phyloP scores from a whole-genome alignment of 2,888 invertebrate genomes.

The Odontocerum albicorne region DNA sequence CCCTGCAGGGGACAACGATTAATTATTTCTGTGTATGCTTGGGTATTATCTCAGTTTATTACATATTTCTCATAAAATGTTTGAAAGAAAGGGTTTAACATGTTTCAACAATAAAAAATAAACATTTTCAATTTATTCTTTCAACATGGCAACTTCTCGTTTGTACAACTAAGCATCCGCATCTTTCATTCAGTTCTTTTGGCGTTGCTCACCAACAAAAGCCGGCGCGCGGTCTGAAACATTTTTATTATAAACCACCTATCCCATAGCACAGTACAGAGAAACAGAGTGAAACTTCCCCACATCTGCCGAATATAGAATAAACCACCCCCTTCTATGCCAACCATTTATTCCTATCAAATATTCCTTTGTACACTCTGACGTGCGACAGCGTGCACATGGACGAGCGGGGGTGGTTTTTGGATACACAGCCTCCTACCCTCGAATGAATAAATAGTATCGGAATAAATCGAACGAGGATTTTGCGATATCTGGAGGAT shows the following conservation, averaged over 20 bases:
- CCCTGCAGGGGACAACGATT: no score
- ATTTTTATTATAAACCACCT: constrained; percentile 19
- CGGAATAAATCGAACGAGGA: constrained; percentile 4
- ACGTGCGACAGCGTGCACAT: constrained; percentile 19
- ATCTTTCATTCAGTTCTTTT: no score
- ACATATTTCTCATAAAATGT: no score
- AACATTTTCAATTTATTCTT: no score
- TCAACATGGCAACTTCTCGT: no score
- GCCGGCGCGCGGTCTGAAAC: constrained; percentile 10
- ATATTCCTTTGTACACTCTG: constrained; percentile 30
- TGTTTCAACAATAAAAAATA: no score
- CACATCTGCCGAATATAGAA: constrained; percentile 6
- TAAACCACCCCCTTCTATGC: not conserved
- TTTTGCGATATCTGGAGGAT: constrained; percentile 1
- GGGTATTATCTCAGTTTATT: no score
- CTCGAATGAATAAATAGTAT: no score
- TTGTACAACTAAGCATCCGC: no score
- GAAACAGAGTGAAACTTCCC: not conserved
- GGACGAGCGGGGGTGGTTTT: constrained; percentile 9
- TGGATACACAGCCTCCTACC: no score
- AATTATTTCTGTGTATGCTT: no score
- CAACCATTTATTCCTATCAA: constrained; percentile 33
- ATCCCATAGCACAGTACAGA: not conserved
- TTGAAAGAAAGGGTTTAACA: no score
- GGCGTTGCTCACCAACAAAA: not conserved